Evolutionary conservation across 2,888 invertebrate genomes (phyloP), one percentile per base, ranked within the genome.

Genomic region (Pelosia muscerda): DNA sequence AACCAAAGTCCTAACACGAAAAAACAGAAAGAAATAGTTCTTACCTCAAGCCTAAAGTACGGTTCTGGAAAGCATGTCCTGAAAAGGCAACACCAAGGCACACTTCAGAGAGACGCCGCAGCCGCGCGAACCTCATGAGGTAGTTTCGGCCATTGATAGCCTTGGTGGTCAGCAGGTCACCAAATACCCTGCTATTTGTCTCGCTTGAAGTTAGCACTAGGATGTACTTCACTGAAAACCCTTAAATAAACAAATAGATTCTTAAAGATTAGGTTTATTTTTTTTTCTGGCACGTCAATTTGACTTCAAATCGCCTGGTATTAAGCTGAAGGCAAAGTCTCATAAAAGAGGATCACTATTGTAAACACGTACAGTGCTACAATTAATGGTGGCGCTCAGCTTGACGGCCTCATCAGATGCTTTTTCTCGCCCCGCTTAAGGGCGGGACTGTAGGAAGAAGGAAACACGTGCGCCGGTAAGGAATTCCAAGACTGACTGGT

Each of bases 61-160:
- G 87, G 62, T 95, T 92, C 68, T 90, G 82, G 66, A 95, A 95
- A 2, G 94, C 92, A 63, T 95, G 94, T 11, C 95, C 95, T 0
- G 95, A 95, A 81, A 95, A 95, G 0, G 94, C 93, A 0, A 95
- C 90, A 0, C 95, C 95, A 8, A 95, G 84, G 67, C 95, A 95
- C 42, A 95, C 95, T 71, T 95, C 94, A 4, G 92, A 91, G 3
- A 95, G 81, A 0, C 95, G 85, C 1, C 92, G 84, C 1, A 95
- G 86, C 65, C 93, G 84, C 26, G 95, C 91, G 68, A 95, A 92
- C 68, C 86, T 82, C 90, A 91, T 90, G 65, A 95, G 85, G 72
- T 93, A 95, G 53, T 81, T 87, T 2, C 90, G 86, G 0, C 95
- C 95, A 68, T 94, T 92, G 0, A 95, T 83, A 0, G 87, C 77